Evolutionary conservation across 2,113 vertebrate genomes (phyloP).

Genomic region (Taurulus bubalis): DNA sequence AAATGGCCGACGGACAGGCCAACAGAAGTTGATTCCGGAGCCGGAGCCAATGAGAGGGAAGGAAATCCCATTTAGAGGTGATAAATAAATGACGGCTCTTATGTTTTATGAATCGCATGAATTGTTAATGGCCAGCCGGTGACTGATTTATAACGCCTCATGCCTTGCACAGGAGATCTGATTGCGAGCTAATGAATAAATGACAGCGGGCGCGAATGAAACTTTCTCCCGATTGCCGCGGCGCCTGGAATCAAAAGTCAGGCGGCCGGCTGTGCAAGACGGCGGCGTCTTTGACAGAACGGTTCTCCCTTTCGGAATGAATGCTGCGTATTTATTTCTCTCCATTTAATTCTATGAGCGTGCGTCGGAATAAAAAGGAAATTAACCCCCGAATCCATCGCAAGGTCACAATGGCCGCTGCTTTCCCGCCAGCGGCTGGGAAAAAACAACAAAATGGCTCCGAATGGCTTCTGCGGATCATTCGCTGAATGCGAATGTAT

Average conservation of each 20-base stretch:
- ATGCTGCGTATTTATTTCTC: background rate
- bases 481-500: constrained; percentile 68
- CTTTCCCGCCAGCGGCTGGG: constrained; percentile 53
- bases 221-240: constrained; percentile 83
- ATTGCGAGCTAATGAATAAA: constrained; percentile 92
- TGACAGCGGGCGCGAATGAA: constrained; percentile 89
- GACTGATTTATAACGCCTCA: constrained; percentile 91
- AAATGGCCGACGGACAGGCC: constrained; percentile 56
- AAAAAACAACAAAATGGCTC: constrained; percentile 69
- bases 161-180: constrained; percentile 81
- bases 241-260: constrained; percentile 76
- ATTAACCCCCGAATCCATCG: constrained; percentile 63
- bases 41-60: constrained; percentile 67
- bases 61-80: constrained; percentile 83
- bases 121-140: constrained; percentile 89
- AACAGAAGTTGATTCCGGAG: constrained; percentile 47
- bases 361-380: constrained; percentile 45
- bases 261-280: constrained; percentile 9
- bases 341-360: constrained; percentile 30
- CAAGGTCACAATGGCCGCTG: constrained; percentile 70
- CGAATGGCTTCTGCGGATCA: constrained; percentile 48
- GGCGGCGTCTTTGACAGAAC: constrained; percentile 3
- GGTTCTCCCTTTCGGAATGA: background rate
- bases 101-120: constrained; percentile 93
- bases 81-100: constrained; percentile 85